Conservation (phyloP, 2,113 vertebrate genomes). For the Vidua macroura region DNA sequence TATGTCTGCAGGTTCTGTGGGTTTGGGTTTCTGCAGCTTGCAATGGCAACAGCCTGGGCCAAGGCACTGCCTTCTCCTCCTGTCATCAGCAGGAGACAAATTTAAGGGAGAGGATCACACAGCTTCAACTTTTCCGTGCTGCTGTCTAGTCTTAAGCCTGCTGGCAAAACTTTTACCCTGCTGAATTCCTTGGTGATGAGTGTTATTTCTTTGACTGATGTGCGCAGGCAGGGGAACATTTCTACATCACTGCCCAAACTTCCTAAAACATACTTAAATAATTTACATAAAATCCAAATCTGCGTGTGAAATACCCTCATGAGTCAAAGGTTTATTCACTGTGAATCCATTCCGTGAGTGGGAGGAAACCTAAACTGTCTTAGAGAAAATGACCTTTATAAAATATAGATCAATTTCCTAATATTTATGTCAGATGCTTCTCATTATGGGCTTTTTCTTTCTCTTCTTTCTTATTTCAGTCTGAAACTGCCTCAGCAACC, state of each 20-base stretch:
- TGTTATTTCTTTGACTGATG: slow-evolving; percentile 4
- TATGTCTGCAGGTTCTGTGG: accelerated
- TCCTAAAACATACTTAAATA: slow-evolving; percentile 33
- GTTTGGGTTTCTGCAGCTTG: not conserved
- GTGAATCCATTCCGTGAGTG: slow-evolving; percentile 2
- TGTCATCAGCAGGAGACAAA: not conserved
- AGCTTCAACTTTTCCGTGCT: not conserved
- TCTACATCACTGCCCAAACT: slow-evolving; percentile 14
- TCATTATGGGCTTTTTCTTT: not conserved
- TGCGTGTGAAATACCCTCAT: slow-evolving; percentile 36
- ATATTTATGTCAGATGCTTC: slow-evolving; percentile 30
- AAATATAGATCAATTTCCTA: slow-evolving; percentile 40
- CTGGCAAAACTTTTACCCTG: not conserved
- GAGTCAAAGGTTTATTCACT: slow-evolving; percentile 14
- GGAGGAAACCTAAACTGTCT: slow-evolving; percentile 41
- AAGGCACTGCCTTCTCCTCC: not conserved
- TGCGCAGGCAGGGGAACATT: not conserved
- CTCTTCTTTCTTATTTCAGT: not conserved
- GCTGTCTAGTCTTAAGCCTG: not conserved
- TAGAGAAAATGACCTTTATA: not conserved
- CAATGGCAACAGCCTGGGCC: not conserved
- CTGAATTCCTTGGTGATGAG: not conserved
- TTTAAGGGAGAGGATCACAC: not conserved
- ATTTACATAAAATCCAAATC: slow-evolving; percentile 56
- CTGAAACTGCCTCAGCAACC: not conserved